Evolutionary conservation across 2,113 vertebrate genomes (phyloP), one percentile per base, ranked within the genome.

Genomic region (Vidua chalybeata): DNA sequence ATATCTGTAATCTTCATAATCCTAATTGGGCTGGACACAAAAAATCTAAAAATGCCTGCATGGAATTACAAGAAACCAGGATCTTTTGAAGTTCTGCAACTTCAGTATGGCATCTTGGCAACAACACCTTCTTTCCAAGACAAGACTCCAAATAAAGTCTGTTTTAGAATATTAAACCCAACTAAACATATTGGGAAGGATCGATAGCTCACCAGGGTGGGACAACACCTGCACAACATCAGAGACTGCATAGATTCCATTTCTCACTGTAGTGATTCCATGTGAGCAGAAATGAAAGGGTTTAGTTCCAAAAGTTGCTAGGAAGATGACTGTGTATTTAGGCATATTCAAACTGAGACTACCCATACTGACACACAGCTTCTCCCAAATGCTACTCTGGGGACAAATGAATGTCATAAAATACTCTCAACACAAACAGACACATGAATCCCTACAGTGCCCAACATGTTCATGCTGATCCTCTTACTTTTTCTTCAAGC

Each of bases 141-240:
- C 15, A 17, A 63, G 39, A 21, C 76, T 48, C 80, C 77, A 46
- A 12, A 62, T 5, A 21, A 83, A 46, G 58, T 43, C 76, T 41
- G 11, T 11, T 37, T 51, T 37, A 15, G 52, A 28, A 13, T 2
- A 35, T 45, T 3, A 31, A 28, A 52, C 55, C 43, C 75, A 56
- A 21, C 30, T 5, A 4, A 59, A 43, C 9, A 7, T 4, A 21
- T 0, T 23, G 66, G 78, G 66, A 71, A 87, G 52, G 64, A 69
- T 4, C 0, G 0, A 28, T 0, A 4, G 81, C 35, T 55, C 2
- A 17, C 26, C 37, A 23, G 62, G 35, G 39, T 63, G 72, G 41
- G 84, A 67, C 71, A 56, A 8, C 31, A 48, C 27, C 51, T 7
- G 8, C 49, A 26, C 19, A 13, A 56, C 49, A 7, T 15, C 55